Evolutionary conservation across 1,140 invertebrate genomes (phyloP).

Genomic region (Drosophila santomea): DNA sequence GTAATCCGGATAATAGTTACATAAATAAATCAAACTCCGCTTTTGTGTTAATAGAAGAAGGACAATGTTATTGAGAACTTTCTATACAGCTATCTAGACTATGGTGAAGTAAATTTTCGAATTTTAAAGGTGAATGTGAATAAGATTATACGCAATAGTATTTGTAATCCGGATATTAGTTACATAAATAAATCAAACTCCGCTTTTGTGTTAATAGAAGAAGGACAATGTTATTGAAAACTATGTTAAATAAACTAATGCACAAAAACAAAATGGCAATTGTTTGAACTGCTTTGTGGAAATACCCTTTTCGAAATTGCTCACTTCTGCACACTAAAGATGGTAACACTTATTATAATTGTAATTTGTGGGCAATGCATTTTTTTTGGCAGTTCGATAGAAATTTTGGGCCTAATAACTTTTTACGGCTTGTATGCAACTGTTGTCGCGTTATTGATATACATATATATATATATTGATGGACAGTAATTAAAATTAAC

Average conservation of each 20-base stretch:
- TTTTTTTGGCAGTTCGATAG: no score
- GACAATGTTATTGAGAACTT: conserved; percentile 85
- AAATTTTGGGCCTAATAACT: no score
- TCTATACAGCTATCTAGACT: conserved; percentile 88
- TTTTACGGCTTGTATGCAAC: no score
- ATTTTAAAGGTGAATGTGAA: conserved; percentile 88
- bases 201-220: conserved; percentile 54
- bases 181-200: conserved; percentile 20
- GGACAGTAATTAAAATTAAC: no score
- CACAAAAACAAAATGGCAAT: neutral
- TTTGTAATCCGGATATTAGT: conserved; percentile 87
- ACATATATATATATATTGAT: no score
- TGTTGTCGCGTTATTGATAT: no score
- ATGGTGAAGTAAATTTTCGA: conserved; percentile 89
- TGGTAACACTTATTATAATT: no score
- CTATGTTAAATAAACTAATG: neutral
- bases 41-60: conserved; percentile 59
- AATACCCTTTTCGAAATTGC: no score
- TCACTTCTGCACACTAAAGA: no score
- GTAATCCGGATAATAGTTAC: conserved; percentile 86
- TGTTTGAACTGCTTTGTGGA: neutral
- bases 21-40: conserved; percentile 24
- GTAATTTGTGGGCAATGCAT: no score
- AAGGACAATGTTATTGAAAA: conserved; percentile 66
- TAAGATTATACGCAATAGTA: conserved; percentile 87